Base-by-base conservation (phyloP, 1,140 invertebrate species). In the Eriocheir sinensis region DNA sequence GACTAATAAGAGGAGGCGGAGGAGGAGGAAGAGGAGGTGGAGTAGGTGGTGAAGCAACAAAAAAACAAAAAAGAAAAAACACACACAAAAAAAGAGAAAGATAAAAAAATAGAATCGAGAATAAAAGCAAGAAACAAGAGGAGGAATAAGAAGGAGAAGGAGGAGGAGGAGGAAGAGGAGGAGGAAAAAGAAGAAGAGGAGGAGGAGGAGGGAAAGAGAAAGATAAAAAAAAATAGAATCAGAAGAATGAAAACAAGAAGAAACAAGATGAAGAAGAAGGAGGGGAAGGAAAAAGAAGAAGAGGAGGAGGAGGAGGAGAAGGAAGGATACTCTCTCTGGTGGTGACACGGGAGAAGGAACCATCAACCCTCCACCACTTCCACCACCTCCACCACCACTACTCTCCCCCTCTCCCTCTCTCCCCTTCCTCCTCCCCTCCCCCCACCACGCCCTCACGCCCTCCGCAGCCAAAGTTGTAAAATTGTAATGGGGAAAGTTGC, bases 401-500 rank as follows among this genome's bases (percentile, higher is more conserved):
- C 34, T 81, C 79, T 81, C 79, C 27, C 79, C 34, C 3, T 21
- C 3, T 6, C 79, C 34, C 79, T 21, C 21, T 81, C 21, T 81
- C 79, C 3, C 79, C 27, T 32, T 81, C 79, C 34, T 9, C 34
- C 83, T 3, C 34, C 48, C 21, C 83, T 36, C n/a, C 21, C 85
- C 3, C 85, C 38, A 30, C 38, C 36, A 30, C 38, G n/a, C 38
- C 41, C 85, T 88, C 85, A 30, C 85, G 38, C 85, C 4, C 79
- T 81, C 79, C 44, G 15, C 92, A 3, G 36, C 85, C 85, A 93
- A 93, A 93, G 92, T 93, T 93, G 83, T 93, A 88, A 93, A 93
- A 93, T 93, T 93, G 85, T 93, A 93, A 93, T 93, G 86, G 92
- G 92, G 79, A 93, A 93, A 93, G 92, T 93, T 93, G 44, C 53